Evolutionary conservation across 1,140 invertebrate species (phyloP).

Genomic region (Bombus waltoni): DNA sequence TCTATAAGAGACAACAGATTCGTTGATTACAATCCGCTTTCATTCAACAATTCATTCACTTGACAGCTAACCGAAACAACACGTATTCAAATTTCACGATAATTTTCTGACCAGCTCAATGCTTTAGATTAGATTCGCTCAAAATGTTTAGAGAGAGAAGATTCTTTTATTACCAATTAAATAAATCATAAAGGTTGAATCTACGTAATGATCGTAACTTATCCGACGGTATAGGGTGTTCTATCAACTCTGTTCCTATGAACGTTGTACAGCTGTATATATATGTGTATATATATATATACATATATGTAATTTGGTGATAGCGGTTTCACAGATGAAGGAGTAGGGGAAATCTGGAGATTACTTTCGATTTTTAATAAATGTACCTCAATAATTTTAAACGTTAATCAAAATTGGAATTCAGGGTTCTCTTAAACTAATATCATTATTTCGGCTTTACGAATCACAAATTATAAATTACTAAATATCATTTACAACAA

Average conservation of each 20-base stretch:
- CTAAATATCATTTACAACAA: too few species aligned
- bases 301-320: background rate
- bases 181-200: background rate
- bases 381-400: background rate
- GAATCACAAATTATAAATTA: too few species aligned
- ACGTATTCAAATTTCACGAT: background rate
- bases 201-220: background rate
- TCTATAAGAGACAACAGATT: conserved; percentile 16
- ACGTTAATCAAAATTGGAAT: too few species aligned
- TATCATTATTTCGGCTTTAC: too few species aligned
- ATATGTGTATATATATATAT: background rate
- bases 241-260: background rate
- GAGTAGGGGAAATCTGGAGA: background rate
- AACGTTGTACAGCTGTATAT: background rate
- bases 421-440: too few species aligned
- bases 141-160: background rate
- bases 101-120: background rate
- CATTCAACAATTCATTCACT: background rate
- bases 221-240: background rate
- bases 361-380: background rate
- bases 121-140: background rate
- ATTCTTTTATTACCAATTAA: background rate
- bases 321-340: background rate
- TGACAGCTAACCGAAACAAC: background rate
- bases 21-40: conserved; percentile 29